Conservation (phyloP, 2,113 vertebrate species). For the Eudorcas thomsonii region DNA sequence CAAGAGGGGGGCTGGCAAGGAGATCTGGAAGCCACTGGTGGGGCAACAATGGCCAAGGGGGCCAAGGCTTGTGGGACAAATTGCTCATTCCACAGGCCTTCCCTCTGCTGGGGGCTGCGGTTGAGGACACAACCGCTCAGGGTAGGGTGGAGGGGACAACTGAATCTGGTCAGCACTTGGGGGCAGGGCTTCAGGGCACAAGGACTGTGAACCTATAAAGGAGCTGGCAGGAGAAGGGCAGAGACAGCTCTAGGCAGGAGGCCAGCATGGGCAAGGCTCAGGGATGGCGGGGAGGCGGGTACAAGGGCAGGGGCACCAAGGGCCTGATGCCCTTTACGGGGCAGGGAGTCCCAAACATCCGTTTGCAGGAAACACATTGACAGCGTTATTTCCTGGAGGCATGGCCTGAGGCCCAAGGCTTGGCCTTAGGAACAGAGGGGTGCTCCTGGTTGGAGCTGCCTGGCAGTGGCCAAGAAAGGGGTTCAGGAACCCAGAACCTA, state of each 20-base stretch:
- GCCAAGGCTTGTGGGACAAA: background rate
- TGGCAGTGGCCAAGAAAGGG: background rate
- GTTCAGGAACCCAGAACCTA: background rate
- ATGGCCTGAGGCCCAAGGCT: background rate
- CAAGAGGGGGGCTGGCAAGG: accelerated
- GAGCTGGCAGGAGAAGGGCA: background rate
- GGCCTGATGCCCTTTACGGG: background rate
- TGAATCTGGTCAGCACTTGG: background rate
- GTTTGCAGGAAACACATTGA: background rate
- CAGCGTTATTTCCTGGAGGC: background rate
- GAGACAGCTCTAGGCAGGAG: background rate
- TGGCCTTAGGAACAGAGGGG: background rate
- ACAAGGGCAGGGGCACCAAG: background rate
- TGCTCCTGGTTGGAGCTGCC: background rate
- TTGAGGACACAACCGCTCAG: background rate
- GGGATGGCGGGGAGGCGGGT: accelerated
- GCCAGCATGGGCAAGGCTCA: background rate
- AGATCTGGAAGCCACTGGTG: background rate
- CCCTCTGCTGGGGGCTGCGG: background rate
- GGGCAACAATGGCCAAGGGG: background rate
- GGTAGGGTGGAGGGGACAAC: too few species aligned
- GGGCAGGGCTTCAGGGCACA: background rate
- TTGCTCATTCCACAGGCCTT: background rate
- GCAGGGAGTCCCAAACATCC: background rate
- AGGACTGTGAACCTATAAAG: background rate